Percentiles rank a stretch among this genome's conserved stretches.
phyloP scores from a whole-genome alignment of 2,797 vertebrate species.

The Heliangelus exortis region DNA sequence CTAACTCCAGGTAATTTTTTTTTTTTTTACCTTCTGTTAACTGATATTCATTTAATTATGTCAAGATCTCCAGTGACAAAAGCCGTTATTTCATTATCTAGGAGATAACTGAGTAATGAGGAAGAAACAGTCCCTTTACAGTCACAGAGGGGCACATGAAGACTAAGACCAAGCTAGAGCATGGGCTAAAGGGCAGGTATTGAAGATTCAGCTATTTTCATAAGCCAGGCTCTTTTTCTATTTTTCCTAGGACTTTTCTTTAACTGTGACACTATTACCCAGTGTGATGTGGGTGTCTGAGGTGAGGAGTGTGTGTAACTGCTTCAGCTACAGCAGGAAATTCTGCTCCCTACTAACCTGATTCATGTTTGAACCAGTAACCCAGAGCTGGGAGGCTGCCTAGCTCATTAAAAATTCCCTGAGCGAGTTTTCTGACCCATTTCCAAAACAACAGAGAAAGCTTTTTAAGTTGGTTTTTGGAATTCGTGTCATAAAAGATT shows the following conservation, averaged over 20 bases:
- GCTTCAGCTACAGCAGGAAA: neutral
- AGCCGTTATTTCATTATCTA: neutral
- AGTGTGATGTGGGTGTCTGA: neutral
- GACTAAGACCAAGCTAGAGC: neutral
- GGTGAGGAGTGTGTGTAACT: neutral
- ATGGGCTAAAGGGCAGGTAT: neutral
- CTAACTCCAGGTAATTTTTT: neutral
- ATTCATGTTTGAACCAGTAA: constrained; percentile 54
- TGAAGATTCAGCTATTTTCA: neutral
- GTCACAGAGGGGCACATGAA: neutral
- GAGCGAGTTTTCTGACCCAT: constrained; percentile 41
- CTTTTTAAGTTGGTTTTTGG: constrained; percentile 34
- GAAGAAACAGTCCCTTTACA: neutral
- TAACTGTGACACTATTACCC: neutral
- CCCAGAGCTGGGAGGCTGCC: constrained; percentile 42
- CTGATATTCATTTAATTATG: neutral
- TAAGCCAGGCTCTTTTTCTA: neutral
- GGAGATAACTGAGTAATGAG: neutral
- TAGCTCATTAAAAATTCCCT: constrained; percentile 57
- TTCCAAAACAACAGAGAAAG: constrained; percentile 63
- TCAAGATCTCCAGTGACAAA: neutral
- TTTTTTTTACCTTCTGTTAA: neutral
- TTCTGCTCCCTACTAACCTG: constrained; percentile 43
- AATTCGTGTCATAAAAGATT: constrained; percentile 65
- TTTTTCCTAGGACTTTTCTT: neutral